Evolutionary conservation across 2,888 invertebrate species (phyloP), one percentile per base, ranked within the genome.

Genomic region (Petrolisthes cinctipes): DNA sequence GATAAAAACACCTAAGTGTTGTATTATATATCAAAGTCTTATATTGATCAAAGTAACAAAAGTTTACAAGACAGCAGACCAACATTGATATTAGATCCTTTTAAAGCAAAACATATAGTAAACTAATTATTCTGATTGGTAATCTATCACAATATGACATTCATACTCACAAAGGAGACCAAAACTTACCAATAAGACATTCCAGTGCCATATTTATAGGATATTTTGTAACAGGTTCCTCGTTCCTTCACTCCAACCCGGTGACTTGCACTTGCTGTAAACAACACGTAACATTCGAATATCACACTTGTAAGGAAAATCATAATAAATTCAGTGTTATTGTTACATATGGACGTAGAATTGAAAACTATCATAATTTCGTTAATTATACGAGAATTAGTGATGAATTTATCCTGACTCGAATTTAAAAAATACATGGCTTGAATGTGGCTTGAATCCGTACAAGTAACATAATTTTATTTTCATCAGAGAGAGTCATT

Each of bases 131-230:
- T 37, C 37, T 37, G 14, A n/a, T 0, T 75, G 37, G 9, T 54
- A 7, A n/a, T n/a, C 14, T 78, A 3, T 51, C 78, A 37, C 53
- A 17, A 53, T 11, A 51, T 78, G 37, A 78, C 6, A 17, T 17
- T n/a, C 11, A 73, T 78, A 78, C 37, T 37, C 37, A 37, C 37
- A 37, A 37, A 37, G 37, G 37, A 37, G 37, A 37, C 37, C 37
- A 1, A 37, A 14, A 61, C 86, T 79, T 53, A 86, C 86, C 86
- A 73, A 86, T 86, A 61, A 86, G 86, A 23, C 86, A 86, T 51
- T 86, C 79, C 20, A 86, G 57, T 68, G 68, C 78, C 86, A 86
- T 86, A 14, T 57, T 79, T 17, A 53, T n/a, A 51, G n/a, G 4
- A 51, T 53, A 76, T 53, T 51, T 11, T 14, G 79, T 14, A 71